Base-by-base conservation (phyloP, 2,113 vertebrate genomes). In the Orycteropus afer region DNA sequence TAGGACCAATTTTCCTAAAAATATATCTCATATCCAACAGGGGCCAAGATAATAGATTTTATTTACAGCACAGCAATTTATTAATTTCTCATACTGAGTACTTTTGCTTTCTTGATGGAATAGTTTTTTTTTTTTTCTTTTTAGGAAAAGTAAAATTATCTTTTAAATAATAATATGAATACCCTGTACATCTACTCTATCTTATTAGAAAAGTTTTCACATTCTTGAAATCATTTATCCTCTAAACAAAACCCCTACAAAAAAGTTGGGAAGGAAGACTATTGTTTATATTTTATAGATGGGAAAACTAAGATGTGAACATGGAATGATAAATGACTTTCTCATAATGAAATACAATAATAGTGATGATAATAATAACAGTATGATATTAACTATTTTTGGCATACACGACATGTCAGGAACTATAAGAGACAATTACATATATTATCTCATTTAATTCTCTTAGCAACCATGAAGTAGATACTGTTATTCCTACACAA, bases 161-260 rank as follows among this genome's bases (percentile, higher is more conserved):
- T 86, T 92, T 95, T 69, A 95, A 96, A 76, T 91, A 88, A 73
- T 49, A 85, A 22, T 40, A 76, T 45, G 37, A 86, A 96, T 87
- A 89, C 5, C 23, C 23, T 86, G 4, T n/a, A 20, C 23, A 82
- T 3, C 88, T 34, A 93, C 74, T 57, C 63, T 69, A 78, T 79
- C 34, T 49, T 76, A 51, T 83, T 57, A 82, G 40, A 18, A 80
- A 90, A 80, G 37, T 83, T 91, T 84, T 83, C 23, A 40, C 17
- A 82, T 37, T 34, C 77, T 84, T 93, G 13, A 90, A 87, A 88
- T 74, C 25, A 37, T 69, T 90, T 92, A 87, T 92, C 47, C 25
- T 89, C 32, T n/a, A n/a, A n/a, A n/a, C n/a, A n/a, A 79, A 57
- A 55, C 67, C 23, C 57, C 37, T 86, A 63, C 20, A 74, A 67